Conservation (phyloP, 2,888 invertebrate genomes). For the Lasioglossum marginatum region DNA sequence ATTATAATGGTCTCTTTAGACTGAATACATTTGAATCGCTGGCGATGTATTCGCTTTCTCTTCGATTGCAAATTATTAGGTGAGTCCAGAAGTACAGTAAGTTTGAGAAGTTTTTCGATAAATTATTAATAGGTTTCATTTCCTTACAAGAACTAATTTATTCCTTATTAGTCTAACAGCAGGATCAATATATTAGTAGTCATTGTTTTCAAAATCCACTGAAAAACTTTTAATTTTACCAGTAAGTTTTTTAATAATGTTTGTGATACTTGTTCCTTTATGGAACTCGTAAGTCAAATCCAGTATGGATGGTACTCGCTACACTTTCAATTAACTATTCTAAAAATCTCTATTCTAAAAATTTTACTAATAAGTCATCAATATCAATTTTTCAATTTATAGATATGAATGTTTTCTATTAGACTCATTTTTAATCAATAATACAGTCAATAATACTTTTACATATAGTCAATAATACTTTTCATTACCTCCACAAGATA, state of each 20-base stretch:
- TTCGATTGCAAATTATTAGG: neutral
- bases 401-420: too few species aligned
- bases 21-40: neutral
- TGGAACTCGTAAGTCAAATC: too few species aligned
- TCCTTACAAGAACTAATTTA: neutral
- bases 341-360: too few species aligned
- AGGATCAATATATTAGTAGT: neutral
- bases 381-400: too few species aligned
- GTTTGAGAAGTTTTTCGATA: neutral
- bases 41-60: neutral
- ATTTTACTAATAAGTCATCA: too few species aligned
- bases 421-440: too few species aligned
- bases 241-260: neutral
- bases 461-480: too few species aligned
- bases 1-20: constrained; percentile 2
- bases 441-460: too few species aligned
- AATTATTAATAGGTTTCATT: neutral
- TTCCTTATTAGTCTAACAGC: neutral
- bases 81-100: neutral
- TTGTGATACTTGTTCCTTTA: neutral
- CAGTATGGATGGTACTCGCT: too few species aligned
- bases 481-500: too few species aligned
- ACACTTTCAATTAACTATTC: too few species aligned
- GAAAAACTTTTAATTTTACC: neutral
- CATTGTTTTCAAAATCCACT: neutral